phyloP scores from a whole-genome alignment of 2,888 invertebrate genomes.

The Agrotis exclamationis region DNA sequence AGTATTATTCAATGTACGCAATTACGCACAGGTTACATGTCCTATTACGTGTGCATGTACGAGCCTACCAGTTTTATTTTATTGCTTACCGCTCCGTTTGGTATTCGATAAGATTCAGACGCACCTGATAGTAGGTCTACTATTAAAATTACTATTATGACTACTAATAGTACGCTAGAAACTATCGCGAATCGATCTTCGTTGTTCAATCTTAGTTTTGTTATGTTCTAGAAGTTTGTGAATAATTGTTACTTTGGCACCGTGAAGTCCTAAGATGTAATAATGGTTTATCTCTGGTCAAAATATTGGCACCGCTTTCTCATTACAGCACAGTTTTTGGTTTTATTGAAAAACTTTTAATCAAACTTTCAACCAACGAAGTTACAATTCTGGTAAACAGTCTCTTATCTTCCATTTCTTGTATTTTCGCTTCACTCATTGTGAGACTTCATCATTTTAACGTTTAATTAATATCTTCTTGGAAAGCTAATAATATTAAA shows the following conservation, averaged over 20 bases:
- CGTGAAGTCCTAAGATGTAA: constrained; percentile 43
- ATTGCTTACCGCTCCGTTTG: constrained; percentile 74
- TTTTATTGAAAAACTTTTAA: constrained; percentile 16
- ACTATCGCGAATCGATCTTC: constrained; percentile 36
- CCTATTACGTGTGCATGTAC: constrained; percentile 47
- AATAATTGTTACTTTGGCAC: constrained; percentile 37
- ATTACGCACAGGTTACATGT: constrained; percentile 66
- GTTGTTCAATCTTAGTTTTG: constrained; percentile 23
- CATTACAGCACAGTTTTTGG: constrained; percentile 7
- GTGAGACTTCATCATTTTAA: constrained; percentile 34
- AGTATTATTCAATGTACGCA: constrained; percentile 65
- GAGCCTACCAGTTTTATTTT: constrained; percentile 63
- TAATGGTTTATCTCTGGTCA: constrained; percentile 36
- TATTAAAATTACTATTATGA: constrained; percentile 52
- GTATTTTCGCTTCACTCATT: constrained; percentile 27
- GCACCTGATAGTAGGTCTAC: constrained; percentile 45
- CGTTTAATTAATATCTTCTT: constrained; percentile 55
- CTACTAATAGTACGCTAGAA: constrained; percentile 50
- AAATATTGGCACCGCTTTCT: constrained; percentile 47
- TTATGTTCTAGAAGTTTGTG: constrained; percentile 30
- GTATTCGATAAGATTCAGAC: constrained; percentile 62
- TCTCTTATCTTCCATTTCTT: background rate
- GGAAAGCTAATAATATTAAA: constrained; percentile 47
- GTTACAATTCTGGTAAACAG: constrained; percentile 18
- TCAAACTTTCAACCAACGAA: constrained; percentile 12